phyloP scores from a whole-genome alignment of 2,797 vertebrate species.

The Apogon hyalosoma region DNA sequence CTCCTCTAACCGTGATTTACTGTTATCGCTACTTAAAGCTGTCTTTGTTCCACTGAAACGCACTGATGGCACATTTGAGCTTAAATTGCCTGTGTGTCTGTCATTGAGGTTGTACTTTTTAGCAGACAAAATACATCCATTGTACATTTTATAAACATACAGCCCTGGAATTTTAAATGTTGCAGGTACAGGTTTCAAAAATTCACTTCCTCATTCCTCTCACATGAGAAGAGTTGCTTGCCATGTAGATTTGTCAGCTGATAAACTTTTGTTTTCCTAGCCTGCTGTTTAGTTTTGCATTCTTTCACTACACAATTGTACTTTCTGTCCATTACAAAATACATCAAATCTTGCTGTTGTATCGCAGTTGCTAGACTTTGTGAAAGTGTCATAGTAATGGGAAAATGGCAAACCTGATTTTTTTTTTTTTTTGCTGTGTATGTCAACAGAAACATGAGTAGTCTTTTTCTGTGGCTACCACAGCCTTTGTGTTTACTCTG shows the following conservation, averaged over 20 bases:
- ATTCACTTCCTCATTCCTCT: slow-evolving; percentile 56
- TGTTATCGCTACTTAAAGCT: slow-evolving; percentile 35
- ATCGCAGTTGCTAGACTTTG: slow-evolving; percentile 13
- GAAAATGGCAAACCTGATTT: slow-evolving; percentile 52
- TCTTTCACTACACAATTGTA: slow-evolving; percentile 23
- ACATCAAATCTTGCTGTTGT: slow-evolving; percentile 32
- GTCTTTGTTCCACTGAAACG: slow-evolving; percentile 35
- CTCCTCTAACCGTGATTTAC: slow-evolving; percentile 47
- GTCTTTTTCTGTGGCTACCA: slow-evolving; percentile 45
- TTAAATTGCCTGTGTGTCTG: slow-evolving; percentile 14
- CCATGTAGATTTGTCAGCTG: slow-evolving; percentile 39
- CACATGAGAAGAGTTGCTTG: slow-evolving; percentile 23
- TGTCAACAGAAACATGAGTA: slow-evolving; percentile 74
- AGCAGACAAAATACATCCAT: slow-evolving; percentile 10
- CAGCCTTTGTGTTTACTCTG: slow-evolving; percentile 55
- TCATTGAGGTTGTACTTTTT: slow-evolving; percentile 13
- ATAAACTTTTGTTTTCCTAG: slow-evolving; percentile 13
- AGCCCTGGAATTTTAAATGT: slow-evolving; percentile 12
- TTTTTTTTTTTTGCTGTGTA: slow-evolving; percentile 35
- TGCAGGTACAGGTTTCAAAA: not conserved
- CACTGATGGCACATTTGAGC: slow-evolving; percentile 25
- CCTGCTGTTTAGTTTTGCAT: slow-evolving; percentile 33
- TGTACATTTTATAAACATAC: not conserved
- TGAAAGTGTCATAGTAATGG: slow-evolving; percentile 29
- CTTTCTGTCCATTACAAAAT: not conserved